Percentiles rank a stretch among this genome's conserved stretches.
phyloP scores from a whole-genome alignment of 2,113 vertebrate species.

The Irena cyanogastra region DNA sequence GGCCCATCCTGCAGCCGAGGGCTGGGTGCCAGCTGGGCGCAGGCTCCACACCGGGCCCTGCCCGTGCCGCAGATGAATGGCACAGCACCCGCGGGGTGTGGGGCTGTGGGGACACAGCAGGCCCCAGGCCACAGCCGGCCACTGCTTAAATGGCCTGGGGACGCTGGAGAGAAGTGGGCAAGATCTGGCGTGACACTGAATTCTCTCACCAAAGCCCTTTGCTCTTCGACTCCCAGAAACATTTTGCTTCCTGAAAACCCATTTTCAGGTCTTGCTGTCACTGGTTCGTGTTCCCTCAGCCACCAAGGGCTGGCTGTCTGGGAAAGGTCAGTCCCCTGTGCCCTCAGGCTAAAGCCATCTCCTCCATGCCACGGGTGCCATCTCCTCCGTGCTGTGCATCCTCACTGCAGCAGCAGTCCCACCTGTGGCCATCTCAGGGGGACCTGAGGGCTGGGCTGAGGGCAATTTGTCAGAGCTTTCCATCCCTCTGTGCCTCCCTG shows the following conservation, averaged over 20 bases:
- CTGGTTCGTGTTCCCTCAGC: no score
- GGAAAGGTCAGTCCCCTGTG: background rate
- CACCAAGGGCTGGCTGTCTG: background rate
- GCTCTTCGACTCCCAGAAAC: background rate
- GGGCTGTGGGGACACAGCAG: background rate
- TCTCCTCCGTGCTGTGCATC: accelerated
- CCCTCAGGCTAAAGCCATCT: background rate
- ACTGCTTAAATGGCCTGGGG: background rate
- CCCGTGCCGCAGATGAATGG: background rate
- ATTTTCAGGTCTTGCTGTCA: no score
- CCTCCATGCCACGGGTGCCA: no score
- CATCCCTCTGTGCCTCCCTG: accelerated
- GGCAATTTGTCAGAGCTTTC: background rate
- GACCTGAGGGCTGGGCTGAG: background rate
- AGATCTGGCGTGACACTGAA: accelerated
- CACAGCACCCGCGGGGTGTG: accelerated
- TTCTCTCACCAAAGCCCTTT: background rate
- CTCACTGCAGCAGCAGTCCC: background rate
- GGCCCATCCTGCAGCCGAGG: background rate
- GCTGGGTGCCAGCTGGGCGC: background rate
- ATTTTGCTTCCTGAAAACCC: background rate
- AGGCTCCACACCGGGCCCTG: accelerated
- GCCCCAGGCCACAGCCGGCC: accelerated
- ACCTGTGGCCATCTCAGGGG: background rate
- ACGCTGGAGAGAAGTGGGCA: background rate